Evolutionary conservation across 2,888 invertebrate genomes (phyloP).

Genomic region (Gymnosoma rotundatum): DNA sequence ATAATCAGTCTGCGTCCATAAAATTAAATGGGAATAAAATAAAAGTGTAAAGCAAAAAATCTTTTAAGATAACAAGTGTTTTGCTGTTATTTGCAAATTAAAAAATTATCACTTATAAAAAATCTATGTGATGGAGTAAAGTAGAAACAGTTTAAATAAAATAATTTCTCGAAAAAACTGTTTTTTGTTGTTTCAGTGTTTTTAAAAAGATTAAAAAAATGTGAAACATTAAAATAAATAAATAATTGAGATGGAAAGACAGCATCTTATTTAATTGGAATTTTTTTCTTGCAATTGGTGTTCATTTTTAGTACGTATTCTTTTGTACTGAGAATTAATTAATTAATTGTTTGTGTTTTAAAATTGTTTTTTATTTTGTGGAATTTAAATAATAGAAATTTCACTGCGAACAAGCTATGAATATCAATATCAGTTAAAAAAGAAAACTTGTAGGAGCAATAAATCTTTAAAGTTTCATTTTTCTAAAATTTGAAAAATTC

Average conservation of each 20-base stretch:
- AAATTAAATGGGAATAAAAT: background rate
- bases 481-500: no score
- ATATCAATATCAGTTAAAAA: no score
- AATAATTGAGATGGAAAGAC: slow-evolving; percentile 35
- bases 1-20: slow-evolving; percentile 20
- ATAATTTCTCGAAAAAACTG: background rate
- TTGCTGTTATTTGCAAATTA: slow-evolving; percentile 64
- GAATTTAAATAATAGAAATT: no score
- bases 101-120: slow-evolving; percentile 64
- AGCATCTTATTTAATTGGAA: background rate
- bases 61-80: slow-evolving; percentile 26
- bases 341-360: no score
- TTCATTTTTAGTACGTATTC: no score
- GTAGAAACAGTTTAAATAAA: background rate
- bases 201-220: background rate
- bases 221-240: slow-evolving; percentile 11
- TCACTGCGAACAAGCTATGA: no score
- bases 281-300: no score
- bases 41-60: background rate
- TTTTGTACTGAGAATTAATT: no score
- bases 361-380: no score
- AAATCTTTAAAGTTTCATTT: no score
- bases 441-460: no score
- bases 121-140: slow-evolving; percentile 27
- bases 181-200: slow-evolving; percentile 8